Conservation (phyloP, 2,797 vertebrate genomes). For the Lagocephalus sceleratus region DNA sequence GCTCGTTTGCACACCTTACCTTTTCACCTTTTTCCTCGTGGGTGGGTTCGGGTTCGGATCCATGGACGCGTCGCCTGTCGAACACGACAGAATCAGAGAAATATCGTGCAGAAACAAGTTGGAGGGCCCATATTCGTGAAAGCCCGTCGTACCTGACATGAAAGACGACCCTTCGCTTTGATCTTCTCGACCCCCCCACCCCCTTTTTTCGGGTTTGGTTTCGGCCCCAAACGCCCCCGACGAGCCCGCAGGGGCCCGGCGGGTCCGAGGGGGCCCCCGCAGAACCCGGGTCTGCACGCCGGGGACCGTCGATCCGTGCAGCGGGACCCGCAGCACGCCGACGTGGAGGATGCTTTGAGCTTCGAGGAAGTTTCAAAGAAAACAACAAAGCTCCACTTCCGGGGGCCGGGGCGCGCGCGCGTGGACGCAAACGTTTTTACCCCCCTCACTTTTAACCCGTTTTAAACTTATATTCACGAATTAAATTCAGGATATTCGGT, state of each 20-base stretch:
- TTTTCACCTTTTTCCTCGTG: neutral
- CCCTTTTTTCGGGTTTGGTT: slow-evolving; percentile 12
- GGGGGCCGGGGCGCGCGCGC: slow-evolving; percentile 33
- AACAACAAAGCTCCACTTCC: slow-evolving; percentile 43
- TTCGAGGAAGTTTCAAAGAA: slow-evolving; percentile 25
- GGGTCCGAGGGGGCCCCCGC: slow-evolving; percentile 52
- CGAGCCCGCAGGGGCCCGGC: slow-evolving; percentile 23
- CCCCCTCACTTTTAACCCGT: neutral
- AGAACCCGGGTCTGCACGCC: slow-evolving; percentile 13
- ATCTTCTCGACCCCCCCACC: slow-evolving; percentile 14
- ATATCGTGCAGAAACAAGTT: neutral
- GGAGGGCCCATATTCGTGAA: too few species aligned
- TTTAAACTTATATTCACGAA: neutral
- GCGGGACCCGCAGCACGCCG: slow-evolving; percentile 36
- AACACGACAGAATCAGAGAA: neutral
- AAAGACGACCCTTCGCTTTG: slow-evolving; percentile 25
- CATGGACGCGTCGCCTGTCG: slow-evolving; percentile 39
- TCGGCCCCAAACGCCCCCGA: slow-evolving; percentile 40
- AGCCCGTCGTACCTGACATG: slow-evolving; percentile 38
- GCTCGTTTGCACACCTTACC: slow-evolving; percentile 14
- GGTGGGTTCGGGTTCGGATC: neutral
- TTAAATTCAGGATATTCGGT: too few species aligned
- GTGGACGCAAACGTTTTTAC: neutral
- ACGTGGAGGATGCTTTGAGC: slow-evolving; percentile 14
- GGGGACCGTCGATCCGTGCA: slow-evolving; percentile 24